phyloP scores from a whole-genome alignment of 2,888 invertebrate genomes.

The Mamestra brassicae region DNA sequence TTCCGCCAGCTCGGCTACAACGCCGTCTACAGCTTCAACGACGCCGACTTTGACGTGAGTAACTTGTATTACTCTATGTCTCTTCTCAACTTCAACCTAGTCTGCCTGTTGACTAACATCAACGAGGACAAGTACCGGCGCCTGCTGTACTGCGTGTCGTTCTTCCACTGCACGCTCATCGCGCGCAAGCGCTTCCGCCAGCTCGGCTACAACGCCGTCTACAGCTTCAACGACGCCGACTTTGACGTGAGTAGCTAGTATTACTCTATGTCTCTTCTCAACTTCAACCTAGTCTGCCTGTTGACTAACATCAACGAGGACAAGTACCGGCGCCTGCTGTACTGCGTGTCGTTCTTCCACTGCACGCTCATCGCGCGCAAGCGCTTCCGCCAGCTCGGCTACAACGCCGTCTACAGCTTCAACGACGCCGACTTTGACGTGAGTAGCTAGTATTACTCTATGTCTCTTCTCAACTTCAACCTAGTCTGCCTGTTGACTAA shows the following conservation, averaged over 20 bases:
- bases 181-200: slow-evolving; percentile 97
- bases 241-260: slow-evolving; percentile 96
- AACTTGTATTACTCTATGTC: no score
- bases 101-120: slow-evolving; percentile 94
- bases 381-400: slow-evolving; percentile 96
- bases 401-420: slow-evolving; percentile 97
- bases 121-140: slow-evolving; percentile 95
- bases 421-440: slow-evolving; percentile 98
- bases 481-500: slow-evolving; percentile 95
- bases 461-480: no score
- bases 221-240: slow-evolving; percentile 97
- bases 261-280: no score
- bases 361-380: slow-evolving; percentile 95
- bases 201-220: slow-evolving; percentile 97
- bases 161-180: slow-evolving; percentile 96
- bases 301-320: slow-evolving; percentile 95
- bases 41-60: slow-evolving; percentile 97
- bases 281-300: slow-evolving; percentile 95
- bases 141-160: slow-evolving; percentile 95
- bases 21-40: slow-evolving; percentile 97
- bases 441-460: no score
- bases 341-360: slow-evolving; percentile 96
- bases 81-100: no score
- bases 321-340: slow-evolving; percentile 95
- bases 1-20: slow-evolving; percentile 98